A percentile compares a stretch with the other conserved stretches of the same genome.
These are phyloP conservation scores for Hoplostethus mediterraneus DNA, from an alignment of 2,797 vertebrate species.

Conservation along the genomic window DNA sequence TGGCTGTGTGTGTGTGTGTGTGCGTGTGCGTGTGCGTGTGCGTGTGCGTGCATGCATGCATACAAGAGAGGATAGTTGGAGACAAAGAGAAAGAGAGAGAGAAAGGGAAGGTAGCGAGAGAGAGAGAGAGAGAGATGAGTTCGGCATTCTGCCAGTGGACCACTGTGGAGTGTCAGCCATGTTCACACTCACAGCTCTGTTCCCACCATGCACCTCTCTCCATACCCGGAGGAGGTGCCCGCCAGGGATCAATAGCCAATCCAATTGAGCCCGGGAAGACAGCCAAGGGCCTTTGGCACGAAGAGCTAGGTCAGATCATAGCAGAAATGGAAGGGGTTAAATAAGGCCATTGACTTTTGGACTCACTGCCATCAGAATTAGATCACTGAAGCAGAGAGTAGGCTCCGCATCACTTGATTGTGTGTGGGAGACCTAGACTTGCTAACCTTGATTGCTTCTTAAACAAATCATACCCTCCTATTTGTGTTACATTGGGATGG, in stretches of 20 bases:
- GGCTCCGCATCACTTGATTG: conserved; percentile 10
- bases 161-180: conserved; percentile 59
- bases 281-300: conserved; percentile 13
- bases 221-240: conserved; percentile 11
- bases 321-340: conserved; percentile 21
- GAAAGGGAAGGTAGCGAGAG: neutral
- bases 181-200: conserved; percentile 68
- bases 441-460: conserved; percentile 31
- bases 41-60: conserved; percentile 15
- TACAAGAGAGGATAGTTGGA: conserved; percentile 57
- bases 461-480: conserved; percentile 45
- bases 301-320: conserved; percentile 34
- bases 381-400: conserved; percentile 29
- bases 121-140: conserved; percentile 58
- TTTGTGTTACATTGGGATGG: conserved; percentile 38
- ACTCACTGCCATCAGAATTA: conserved; percentile 24
- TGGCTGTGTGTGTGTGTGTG: conserved; percentile 30
- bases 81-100: conserved; percentile 55
- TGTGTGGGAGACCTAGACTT: conserved; percentile 24
- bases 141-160: conserved; percentile 56
- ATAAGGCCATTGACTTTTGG: conserved; percentile 20
- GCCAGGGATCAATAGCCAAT: conserved; percentile 65
- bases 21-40: conserved; percentile 30
- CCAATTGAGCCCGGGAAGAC: conserved; percentile 19
- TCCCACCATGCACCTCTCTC: conserved; percentile 18